A percentile compares a stretch with the other conserved stretches of the same genome.
These are phyloP conservation scores for Anguilla megastoma DNA, from an alignment of 2,797 vertebrate genomes.

Conservation along the genomic window DNA sequence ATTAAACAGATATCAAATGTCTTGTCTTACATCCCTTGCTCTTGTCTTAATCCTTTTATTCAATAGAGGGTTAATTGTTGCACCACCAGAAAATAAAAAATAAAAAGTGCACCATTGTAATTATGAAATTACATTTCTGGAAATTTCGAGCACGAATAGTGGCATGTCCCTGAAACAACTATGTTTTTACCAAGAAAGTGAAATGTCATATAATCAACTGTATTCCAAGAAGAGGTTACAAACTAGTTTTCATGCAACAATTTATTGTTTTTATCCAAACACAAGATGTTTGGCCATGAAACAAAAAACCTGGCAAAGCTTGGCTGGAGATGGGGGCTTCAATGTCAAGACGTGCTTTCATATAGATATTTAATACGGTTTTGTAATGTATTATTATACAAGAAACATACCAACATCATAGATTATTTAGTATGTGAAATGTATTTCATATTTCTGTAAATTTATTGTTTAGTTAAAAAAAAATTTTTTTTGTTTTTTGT, in stretches of 20 bases:
- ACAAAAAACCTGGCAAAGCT: constrained; percentile 57
- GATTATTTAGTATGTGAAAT: not conserved
- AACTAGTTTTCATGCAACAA: constrained; percentile 53
- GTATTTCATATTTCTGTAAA: not conserved
- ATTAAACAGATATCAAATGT: not conserved
- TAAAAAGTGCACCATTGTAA: not conserved
- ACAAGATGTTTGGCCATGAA: constrained; percentile 66
- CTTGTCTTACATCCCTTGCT: not conserved
- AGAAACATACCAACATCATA: not conserved
- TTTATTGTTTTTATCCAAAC: constrained; percentile 68
- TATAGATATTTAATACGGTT: not conserved
- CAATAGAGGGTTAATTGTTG: not conserved
- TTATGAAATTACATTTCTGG: not conserved
- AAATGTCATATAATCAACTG: constrained; percentile 48
- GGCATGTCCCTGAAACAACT: constrained; percentile 2
- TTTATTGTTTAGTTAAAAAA: not conserved
- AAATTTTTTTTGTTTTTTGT: not conserved
- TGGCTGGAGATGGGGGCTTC: constrained; percentile 52
- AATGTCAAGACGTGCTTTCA: constrained; percentile 31
- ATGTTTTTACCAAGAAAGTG: constrained; percentile 38
- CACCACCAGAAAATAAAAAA: not conserved
- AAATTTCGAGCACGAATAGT: not conserved
- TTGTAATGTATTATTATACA: not conserved
- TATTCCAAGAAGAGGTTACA: constrained; percentile 60
- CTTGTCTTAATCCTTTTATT: not conserved